Percentiles rank a stretch among this genome's conserved stretches.
Evolutionary conservation across 2,888 invertebrate species (phyloP).

Genomic region (Arenicola marina): DNA sequence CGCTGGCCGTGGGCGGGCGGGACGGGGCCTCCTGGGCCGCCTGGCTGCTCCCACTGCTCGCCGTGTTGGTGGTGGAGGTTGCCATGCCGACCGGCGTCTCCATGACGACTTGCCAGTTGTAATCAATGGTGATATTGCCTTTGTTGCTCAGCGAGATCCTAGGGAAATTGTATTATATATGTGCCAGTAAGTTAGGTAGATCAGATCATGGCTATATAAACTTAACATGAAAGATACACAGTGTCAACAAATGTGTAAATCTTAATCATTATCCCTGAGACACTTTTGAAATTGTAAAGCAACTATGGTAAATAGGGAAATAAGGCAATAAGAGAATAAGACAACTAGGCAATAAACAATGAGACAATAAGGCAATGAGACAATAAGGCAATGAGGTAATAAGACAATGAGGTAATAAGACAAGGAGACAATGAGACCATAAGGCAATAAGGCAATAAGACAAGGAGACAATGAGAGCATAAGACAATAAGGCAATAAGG

Average conservation of each 20-base stretch:
- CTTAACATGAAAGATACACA: too few relatives aligned
- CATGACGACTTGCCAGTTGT: constrained; percentile 58
- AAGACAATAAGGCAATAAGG: background rate
- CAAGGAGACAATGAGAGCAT: background rate
- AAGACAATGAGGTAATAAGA: too few relatives aligned
- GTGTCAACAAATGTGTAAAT: too few relatives aligned
- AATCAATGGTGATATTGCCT: constrained; percentile 53
- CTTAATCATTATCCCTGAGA: too few relatives aligned
- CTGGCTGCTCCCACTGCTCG: background rate
- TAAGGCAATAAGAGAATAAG: background rate
- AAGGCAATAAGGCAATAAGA: background rate
- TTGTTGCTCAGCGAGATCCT: constrained; percentile 54
- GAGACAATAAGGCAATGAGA: too few relatives aligned
- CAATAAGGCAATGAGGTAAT: too few relatives aligned
- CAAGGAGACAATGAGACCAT: background rate
- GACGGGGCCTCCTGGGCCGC: background rate
- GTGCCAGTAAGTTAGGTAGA: background rate
- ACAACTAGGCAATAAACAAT: too few relatives aligned
- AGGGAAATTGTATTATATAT: constrained; percentile 2
- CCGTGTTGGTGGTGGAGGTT: background rate
- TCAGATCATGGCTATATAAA: background rate
- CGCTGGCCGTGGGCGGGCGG: constrained; percentile 23
- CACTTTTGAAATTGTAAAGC: too few relatives aligned
- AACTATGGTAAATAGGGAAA: background rate
- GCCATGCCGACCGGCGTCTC: constrained; percentile 38